phyloP scores from a whole-genome alignment of 2,797 vertebrate genomes.

The Parambassis ranga region DNA sequence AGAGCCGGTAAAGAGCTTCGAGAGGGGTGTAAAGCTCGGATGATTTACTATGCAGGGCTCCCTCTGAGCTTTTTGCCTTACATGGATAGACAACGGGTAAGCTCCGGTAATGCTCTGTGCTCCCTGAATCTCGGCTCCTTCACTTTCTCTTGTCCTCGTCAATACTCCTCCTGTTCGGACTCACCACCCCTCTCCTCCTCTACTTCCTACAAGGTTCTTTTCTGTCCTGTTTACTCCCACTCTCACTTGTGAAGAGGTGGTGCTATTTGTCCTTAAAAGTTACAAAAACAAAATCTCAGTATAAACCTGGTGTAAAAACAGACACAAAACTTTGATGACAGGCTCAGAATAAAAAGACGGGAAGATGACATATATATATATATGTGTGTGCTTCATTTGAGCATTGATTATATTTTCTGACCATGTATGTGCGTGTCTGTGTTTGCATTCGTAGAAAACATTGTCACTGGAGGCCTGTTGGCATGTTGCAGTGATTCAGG shows the following conservation, averaged over 20 bases:
- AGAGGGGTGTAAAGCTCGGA: constrained; percentile 44
- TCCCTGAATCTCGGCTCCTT: constrained; percentile 38
- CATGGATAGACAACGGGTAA: constrained; percentile 67
- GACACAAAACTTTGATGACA: too few species aligned
- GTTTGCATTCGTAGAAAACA: constrained; percentile 35
- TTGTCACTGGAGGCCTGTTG: constrained; percentile 51
- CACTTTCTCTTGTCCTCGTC: constrained; percentile 41
- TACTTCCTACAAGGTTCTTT: constrained; percentile 1
- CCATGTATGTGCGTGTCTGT: background rate
- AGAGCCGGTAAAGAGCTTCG: constrained; percentile 29
- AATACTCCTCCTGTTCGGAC: constrained; percentile 48
- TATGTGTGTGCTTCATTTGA: background rate
- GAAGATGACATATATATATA: too few species aligned
- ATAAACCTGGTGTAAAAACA: too few species aligned
- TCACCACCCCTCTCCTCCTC: constrained; percentile 14
- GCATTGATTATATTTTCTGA: constrained; percentile 26
- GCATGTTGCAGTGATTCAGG: constrained; percentile 77
- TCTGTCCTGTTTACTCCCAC: background rate
- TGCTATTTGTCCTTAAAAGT: too few species aligned
- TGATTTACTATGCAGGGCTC: constrained; percentile 65
- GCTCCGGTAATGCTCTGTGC: constrained; percentile 51
- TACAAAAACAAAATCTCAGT: too few species aligned
- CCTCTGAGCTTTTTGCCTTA: constrained; percentile 76
- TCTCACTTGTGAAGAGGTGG: background rate
- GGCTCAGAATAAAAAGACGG: too few species aligned